Conservation (phyloP, 2,888 invertebrate species). For the Desoria tigrina region DNA sequence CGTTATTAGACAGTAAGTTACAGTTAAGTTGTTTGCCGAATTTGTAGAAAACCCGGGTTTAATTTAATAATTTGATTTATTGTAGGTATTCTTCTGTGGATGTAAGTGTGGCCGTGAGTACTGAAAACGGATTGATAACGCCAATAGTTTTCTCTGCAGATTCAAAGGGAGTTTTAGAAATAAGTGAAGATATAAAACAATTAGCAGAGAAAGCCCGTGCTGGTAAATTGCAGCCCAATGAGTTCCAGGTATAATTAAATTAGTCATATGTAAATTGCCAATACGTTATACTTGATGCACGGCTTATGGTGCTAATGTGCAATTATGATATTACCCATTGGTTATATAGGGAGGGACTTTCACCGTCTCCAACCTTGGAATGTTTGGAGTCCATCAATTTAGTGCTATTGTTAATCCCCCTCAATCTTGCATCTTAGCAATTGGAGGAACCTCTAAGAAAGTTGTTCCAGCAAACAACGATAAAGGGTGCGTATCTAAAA, state of each 20-base stretch:
- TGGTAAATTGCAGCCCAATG: conserved; percentile 85
- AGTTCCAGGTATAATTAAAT: conserved; percentile 79
- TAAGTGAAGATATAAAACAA: conserved; percentile 74
- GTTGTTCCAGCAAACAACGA: conserved; percentile 72
- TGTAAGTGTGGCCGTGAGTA: conserved; percentile 94
- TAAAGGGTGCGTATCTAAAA: conserved; percentile 67
- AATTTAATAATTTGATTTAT: too few species aligned
- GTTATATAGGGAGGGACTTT: conserved; percentile 92
- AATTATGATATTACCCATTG: too few species aligned
- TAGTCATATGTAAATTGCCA: too few species aligned
- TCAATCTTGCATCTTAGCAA: conserved; percentile 86
- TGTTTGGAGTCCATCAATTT: conserved; percentile 88
- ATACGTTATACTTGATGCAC: neutral
- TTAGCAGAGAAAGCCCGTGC: conserved; percentile 84
- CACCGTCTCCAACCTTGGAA: conserved; percentile 91
- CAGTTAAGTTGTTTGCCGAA: neutral
- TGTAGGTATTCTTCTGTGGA: conserved; percentile 88
- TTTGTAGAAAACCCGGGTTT: too few species aligned
- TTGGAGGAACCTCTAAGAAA: conserved; percentile 76
- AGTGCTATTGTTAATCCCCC: conserved; percentile 95
- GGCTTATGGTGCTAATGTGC: too few species aligned
- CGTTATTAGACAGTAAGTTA: conserved; percentile 82
- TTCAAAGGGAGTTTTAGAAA: conserved; percentile 80
- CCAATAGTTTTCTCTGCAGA: conserved; percentile 93
- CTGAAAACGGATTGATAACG: conserved; percentile 91